Conservation (phyloP, 37 sponge, comb jelly and placozoan species). For the Hexactinellida sp. region DNA sequence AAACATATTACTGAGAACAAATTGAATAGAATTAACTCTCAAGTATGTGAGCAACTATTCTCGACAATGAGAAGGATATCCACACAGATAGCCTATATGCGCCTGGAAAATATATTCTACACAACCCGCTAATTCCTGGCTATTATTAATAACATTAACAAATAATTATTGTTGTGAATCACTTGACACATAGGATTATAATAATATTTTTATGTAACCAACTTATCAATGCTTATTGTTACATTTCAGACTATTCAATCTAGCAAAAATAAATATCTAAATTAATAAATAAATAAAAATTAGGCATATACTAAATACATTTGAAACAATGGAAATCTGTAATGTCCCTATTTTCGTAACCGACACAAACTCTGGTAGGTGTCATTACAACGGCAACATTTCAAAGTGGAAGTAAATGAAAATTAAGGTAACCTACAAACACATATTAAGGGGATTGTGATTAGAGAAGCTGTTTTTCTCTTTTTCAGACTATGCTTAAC, state of each 20-base stretch:
- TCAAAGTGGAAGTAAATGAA: background rate
- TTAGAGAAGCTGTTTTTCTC: background rate
- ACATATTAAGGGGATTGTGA: constrained; percentile 1
- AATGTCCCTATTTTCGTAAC: background rate
- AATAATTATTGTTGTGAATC: background rate
- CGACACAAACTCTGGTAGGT: background rate
- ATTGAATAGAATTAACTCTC: too few species aligned
- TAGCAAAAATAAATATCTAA: too few species aligned
- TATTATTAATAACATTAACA: background rate
- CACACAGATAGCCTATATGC: too few species aligned
- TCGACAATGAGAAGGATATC: too few species aligned
- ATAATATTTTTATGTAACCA: too few species aligned
- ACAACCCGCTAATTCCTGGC: background rate
- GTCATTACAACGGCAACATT: background rate
- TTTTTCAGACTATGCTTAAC: background rate
- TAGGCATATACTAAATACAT: background rate
- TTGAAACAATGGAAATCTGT: background rate
- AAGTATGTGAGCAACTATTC: too few species aligned
- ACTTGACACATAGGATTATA: too few species aligned
- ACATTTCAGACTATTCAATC: too few species aligned
- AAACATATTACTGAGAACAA: too few species aligned
- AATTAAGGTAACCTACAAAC: background rate
- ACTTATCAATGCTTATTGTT: too few species aligned
- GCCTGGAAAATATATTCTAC: too few species aligned
- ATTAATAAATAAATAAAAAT: background rate